These are phyloP conservation scores for Sinhomidia bicolor DNA, from an alignment of 2,888 invertebrate genomes.

Conservation along the genomic window DNA sequence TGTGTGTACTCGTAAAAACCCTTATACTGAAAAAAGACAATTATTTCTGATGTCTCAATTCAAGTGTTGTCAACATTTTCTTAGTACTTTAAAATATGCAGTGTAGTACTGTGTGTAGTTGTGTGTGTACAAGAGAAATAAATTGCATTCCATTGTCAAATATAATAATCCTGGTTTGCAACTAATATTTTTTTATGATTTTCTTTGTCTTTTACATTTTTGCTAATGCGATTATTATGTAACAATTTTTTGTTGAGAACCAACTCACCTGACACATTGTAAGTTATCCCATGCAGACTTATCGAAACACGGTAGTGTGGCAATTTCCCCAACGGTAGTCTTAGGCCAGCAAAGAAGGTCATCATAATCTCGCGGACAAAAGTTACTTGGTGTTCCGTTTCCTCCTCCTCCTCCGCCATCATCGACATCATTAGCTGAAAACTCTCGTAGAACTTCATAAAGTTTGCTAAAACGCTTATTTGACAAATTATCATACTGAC, in stretches of 20 bases:
- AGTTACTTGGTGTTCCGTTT: too few species aligned
- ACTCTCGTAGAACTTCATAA: background rate
- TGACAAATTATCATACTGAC: background rate
- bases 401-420: conserved; percentile 11
- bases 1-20: too few species aligned
- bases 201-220: background rate
- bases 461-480: background rate
- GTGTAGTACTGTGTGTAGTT: too few species aligned
- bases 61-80: too few species aligned
- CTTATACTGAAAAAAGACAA: too few species aligned
- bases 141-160: too few species aligned
- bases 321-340: conserved; percentile 87
- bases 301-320: conserved; percentile 89
- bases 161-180: too few species aligned
- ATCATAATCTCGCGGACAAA: conserved; percentile 84
- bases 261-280: conserved; percentile 92
- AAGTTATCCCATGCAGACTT: conserved; percentile 89
- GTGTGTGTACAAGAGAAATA: too few species aligned
- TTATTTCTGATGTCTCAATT: too few species aligned
- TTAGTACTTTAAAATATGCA: too few species aligned
- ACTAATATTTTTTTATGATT: background rate
- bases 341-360: conserved; percentile 92
- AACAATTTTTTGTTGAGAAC: background rate
- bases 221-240: background rate
- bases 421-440: background rate